A percentile compares a stretch with the other conserved stretches of the same genome.
These are phyloP conservation scores for Montipora capitata DNA, from an alignment of 92 coral and sea anemone species.

Conservation along the genomic window DNA sequence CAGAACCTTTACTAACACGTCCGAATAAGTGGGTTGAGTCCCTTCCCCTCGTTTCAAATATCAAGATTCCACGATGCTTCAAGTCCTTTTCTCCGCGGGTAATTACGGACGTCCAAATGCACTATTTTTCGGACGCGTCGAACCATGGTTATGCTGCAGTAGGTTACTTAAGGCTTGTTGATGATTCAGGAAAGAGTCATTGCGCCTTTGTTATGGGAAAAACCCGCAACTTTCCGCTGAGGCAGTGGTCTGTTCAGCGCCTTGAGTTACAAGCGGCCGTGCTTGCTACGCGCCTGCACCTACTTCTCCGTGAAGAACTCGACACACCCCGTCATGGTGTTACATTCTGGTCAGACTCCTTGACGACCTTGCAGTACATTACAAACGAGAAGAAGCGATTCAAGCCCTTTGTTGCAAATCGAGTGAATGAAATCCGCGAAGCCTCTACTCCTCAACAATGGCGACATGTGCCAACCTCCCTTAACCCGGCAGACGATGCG, in stretches of 20 bases:
- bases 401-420: constrained; percentile 3
- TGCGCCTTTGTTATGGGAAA: background rate
- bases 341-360: background rate
- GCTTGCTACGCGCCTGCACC: background rate
- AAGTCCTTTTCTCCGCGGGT: background rate
- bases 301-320: background rate
- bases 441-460: constrained; percentile 51
- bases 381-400: background rate
- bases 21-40: constrained; percentile 40
- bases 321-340: background rate
- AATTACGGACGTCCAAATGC: constrained; percentile 8
- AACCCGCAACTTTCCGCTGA: background rate
- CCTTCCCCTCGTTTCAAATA: constrained; percentile 36
- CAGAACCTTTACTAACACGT: constrained; percentile 31
- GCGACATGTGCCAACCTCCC: constrained; percentile 40
- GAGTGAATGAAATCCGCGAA: constrained; percentile 40
- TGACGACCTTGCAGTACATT: background rate
- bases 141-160: too few relatives aligned
- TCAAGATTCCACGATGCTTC: constrained; percentile 51
- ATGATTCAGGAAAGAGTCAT: background rate
- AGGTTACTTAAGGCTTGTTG: background rate
- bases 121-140: too few relatives aligned
- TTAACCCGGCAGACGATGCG: constrained; percentile 56
- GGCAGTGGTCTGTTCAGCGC: background rate
- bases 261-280: background rate